phyloP scores from a whole-genome alignment of 2,113 vertebrate genomes.

The Zosterops pallidus region DNA sequence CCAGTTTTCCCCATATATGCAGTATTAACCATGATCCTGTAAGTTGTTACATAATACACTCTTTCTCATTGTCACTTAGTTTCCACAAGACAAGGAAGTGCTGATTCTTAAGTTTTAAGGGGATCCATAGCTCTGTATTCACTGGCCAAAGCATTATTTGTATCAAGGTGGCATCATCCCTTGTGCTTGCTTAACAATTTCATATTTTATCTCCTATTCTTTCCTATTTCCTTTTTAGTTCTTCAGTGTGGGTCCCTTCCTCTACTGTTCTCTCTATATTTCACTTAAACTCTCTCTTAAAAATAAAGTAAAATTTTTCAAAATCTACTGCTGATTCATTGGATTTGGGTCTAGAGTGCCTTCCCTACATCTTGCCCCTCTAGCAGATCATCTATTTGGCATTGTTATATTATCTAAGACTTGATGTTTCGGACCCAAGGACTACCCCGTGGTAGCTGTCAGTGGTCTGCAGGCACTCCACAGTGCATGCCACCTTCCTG shows the following conservation, averaged over 20 bases:
- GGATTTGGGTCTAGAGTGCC: neutral
- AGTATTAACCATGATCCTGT: neutral
- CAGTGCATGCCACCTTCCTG: neutral
- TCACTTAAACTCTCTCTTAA: neutral
- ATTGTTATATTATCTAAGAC: neutral
- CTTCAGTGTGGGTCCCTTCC: rapidly evolving
- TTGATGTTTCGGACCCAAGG: neutral
- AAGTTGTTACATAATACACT: neutral
- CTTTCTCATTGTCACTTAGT: neutral
- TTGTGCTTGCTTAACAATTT: neutral
- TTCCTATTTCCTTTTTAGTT: neutral
- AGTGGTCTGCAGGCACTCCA: neutral
- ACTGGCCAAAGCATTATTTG: neutral
- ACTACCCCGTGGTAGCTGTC: neutral
- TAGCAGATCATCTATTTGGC: neutral
- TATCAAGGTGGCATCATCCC: neutral
- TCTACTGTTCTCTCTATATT: neutral
- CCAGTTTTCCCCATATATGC: neutral
- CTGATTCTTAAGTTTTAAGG: neutral
- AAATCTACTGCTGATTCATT: neutral
- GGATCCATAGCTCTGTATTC: neutral
- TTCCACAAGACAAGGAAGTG: neutral
- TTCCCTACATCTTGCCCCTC: neutral
- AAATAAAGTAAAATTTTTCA: neutral
- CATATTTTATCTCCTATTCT: neutral